Evolutionary conservation across 1,140 invertebrate species (phyloP).

Genomic region (Gonatopus flavifemur): DNA sequence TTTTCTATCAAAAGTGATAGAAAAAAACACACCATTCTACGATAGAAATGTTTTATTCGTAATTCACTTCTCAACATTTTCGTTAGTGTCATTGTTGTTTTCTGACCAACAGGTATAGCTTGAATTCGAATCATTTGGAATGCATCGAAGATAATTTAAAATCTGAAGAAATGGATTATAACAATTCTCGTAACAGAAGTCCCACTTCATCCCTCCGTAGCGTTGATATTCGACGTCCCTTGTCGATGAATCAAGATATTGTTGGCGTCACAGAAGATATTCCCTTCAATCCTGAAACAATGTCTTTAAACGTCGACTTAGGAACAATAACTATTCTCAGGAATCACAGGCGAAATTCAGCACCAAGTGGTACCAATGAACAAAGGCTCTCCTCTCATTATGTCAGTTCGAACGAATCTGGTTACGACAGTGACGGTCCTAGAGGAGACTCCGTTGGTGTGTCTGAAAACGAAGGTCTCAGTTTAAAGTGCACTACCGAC

Average conservation of each 20-base stretch:
- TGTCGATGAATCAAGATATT: conserved; percentile 13
- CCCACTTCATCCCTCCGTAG: conserved; percentile 28
- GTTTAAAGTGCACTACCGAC: conserved; percentile 46
- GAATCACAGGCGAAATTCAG: conserved; percentile 46
- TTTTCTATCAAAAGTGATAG: too few species aligned
- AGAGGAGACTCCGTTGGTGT: conserved; percentile 46
- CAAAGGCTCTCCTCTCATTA: conserved; percentile 61
- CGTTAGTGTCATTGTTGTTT: too few species aligned
- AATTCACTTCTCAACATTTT: too few species aligned
- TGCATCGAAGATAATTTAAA: conserved; percentile 41
- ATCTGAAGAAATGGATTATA: conserved; percentile 28
- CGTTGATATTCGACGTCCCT: too few species aligned
- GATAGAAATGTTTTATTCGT: too few species aligned
- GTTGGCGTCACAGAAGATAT: not conserved
- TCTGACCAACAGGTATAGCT: conserved; percentile 44
- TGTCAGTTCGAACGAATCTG: conserved; percentile 80
- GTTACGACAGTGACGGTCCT: conserved; percentile 77
- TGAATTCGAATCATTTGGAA: conserved; percentile 41
- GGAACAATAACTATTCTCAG: conserved; percentile 41
- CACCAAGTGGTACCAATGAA: conserved; percentile 45
- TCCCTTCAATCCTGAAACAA: conserved; percentile 7
- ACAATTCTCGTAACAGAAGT: conserved; percentile 24
- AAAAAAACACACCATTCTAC: too few species aligned
- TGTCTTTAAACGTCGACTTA: conserved; percentile 29
- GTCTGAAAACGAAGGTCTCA: conserved; percentile 46